A percentile compares a stretch with the other conserved stretches of the same genome.
Evolutionary conservation across 92 coral and sea anemone species (phyloP).

Genomic region (Palythoa grandiflora): DNA sequence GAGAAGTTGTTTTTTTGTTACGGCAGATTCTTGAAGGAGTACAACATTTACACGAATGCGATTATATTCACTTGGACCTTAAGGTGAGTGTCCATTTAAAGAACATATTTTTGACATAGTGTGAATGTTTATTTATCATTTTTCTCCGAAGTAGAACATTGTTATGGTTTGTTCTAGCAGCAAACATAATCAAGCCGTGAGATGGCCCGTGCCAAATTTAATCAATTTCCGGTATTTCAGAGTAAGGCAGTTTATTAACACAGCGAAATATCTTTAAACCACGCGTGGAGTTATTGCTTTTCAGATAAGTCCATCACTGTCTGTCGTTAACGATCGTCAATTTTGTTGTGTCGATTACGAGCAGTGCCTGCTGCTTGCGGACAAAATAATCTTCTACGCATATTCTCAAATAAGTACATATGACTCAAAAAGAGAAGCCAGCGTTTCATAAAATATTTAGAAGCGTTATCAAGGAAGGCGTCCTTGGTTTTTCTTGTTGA

Average conservation of each 20-base stretch:
- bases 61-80: conserved; percentile 81
- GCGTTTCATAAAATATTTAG: conserved; percentile 27
- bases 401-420: conserved; percentile 12
- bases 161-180: conserved; percentile 34
- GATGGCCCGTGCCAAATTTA: conserved; percentile 35
- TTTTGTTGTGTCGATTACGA: conserved; percentile 39
- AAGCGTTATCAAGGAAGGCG: conserved; percentile 38
- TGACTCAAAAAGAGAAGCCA: conserved; percentile 27
- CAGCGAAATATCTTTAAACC: conserved; percentile 20
- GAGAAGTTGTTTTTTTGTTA: conserved; percentile 85
- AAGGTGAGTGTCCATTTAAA: conserved; percentile 65
- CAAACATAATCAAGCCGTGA: conserved; percentile 41
- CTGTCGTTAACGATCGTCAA: conserved; percentile 35
- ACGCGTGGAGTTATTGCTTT: conserved; percentile 36
- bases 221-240: conserved; percentile 38
- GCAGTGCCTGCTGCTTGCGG: conserved; percentile 27
- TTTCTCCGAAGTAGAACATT: conserved; percentile 2
- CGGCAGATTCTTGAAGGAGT: conserved; percentile 92
- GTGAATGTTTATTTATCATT: conserved; percentile 25
- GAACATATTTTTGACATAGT: conserved; percentile 14
- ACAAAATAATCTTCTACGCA: not conserved
- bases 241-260: conserved; percentile 24
- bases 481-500: conserved; percentile 31
- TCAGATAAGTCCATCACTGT: conserved; percentile 3
- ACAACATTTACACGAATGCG: conserved; percentile 82